Conservation (phyloP, 1,140 invertebrate genomes). For the Samia ricini region DNA sequence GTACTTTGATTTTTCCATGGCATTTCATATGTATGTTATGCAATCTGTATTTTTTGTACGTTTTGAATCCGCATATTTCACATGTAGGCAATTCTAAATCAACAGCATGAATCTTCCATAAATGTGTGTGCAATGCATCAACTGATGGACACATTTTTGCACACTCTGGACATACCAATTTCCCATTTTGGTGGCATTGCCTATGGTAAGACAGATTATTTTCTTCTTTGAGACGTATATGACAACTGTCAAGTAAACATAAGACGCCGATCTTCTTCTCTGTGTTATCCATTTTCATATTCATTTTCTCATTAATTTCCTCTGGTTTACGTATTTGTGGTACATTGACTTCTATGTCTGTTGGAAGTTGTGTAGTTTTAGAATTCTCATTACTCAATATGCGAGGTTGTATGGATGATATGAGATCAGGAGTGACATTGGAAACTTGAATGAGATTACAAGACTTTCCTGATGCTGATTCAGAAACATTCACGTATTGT, state of each 20-base stretch:
- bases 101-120: slow-evolving; percentile 87
- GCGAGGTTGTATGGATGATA: slow-evolving; percentile 58
- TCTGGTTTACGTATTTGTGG: slow-evolving; percentile 23
- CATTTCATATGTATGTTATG: slow-evolving; percentile 84
- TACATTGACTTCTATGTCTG: slow-evolving; percentile 33
- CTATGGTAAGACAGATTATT: slow-evolving; percentile 77
- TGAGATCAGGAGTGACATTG: slow-evolving; percentile 61
- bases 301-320: slow-evolving; percentile 22
- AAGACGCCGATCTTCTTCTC: slow-evolving; percentile 30
- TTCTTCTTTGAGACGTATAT: slow-evolving; percentile 50
- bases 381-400: slow-evolving; percentile 28
- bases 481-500: slow-evolving; percentile 58
- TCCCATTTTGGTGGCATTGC: slow-evolving; percentile 80
- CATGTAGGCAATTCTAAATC: slow-evolving; percentile 87
- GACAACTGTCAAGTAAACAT: slow-evolving; percentile 57
- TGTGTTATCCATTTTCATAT: slow-evolving; percentile 16
- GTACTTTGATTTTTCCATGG: slow-evolving; percentile 80
- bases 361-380: slow-evolving; percentile 31
- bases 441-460: slow-evolving; percentile 58
- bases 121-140: slow-evolving; percentile 83
- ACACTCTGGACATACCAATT: slow-evolving; percentile 85
- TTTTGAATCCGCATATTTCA: slow-evolving; percentile 81
- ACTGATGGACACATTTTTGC: slow-evolving; percentile 75
- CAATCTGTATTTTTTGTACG: slow-evolving; percentile 80
- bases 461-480: slow-evolving; percentile 31